Percentiles rank a stretch among this genome's conserved stretches.
Conservation (phyloP, 1,140 invertebrate genomes). For the Cotesia vestalis region DNA sequence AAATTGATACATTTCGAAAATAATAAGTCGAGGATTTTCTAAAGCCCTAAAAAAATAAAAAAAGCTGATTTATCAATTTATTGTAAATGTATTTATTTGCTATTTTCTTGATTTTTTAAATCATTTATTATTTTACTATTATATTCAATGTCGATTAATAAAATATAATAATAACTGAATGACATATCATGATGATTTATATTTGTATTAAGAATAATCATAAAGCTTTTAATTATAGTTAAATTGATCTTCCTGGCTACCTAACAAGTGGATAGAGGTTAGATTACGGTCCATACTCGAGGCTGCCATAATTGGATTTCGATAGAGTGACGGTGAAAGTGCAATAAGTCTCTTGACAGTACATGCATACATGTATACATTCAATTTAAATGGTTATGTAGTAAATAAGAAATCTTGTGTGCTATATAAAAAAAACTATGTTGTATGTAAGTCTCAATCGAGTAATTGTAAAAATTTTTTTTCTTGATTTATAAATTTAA, state of each 20-base stretch:
- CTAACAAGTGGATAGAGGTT: slow-evolving; percentile 7
- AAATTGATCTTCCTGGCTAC: neutral
- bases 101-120: too few relatives aligned
- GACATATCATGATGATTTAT: too few relatives aligned
- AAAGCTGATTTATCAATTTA: too few relatives aligned
- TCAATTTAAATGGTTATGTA: neutral
- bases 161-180: too few relatives aligned
- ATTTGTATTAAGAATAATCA: neutral
- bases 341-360: slow-evolving; percentile 32
- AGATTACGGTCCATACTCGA: slow-evolving; percentile 9
- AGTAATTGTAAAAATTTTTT: too few relatives aligned
- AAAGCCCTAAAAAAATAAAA: too few relatives aligned
- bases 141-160: too few relatives aligned
- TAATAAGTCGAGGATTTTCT: too few relatives aligned
- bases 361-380: neutral
- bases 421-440: neutral
- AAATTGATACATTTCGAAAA: too few relatives aligned
- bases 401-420: neutral
- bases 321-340: slow-evolving; percentile 35
- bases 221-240: neutral
- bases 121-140: too few relatives aligned
- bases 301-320: slow-evolving; percentile 36
- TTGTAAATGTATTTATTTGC: too few relatives aligned
- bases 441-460: neutral
- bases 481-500: neutral